Evolutionary conservation across 2,113 vertebrate species (phyloP).

Genomic region (Plecturocebus donacophilus): DNA sequence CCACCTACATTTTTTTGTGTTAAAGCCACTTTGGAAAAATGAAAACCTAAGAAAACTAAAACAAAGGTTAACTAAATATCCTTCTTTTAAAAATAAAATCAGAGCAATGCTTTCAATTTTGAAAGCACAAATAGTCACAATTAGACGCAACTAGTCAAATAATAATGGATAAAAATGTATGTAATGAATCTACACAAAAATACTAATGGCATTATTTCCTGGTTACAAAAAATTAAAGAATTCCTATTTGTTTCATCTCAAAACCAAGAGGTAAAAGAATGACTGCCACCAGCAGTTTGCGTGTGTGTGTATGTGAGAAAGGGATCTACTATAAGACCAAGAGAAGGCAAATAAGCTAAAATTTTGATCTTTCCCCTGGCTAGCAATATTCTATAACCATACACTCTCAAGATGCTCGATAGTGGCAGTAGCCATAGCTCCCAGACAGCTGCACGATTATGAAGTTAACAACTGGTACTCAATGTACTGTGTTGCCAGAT

Average conservation of each 20-base stretch:
- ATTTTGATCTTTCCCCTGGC: background rate
- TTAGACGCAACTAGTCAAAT: background rate
- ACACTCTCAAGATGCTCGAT: background rate
- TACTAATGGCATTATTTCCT: background rate
- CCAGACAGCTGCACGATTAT: background rate
- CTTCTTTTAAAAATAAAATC: background rate
- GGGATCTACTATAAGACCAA: background rate
- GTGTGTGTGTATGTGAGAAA: background rate
- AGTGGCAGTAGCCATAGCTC: background rate
- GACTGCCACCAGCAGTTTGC: background rate
- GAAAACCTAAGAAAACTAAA: background rate
- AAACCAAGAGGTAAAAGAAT: background rate
- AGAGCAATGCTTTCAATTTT: slow-evolving; percentile 24
- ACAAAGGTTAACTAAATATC: background rate
- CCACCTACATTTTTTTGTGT: background rate
- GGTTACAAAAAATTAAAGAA: background rate
- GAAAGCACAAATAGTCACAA: background rate
- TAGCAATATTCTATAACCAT: background rate
- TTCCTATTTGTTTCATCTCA: background rate
- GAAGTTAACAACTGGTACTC: background rate
- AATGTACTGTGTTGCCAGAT: background rate
- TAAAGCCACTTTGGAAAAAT: background rate
- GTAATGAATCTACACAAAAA: background rate
- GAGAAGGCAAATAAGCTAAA: background rate
- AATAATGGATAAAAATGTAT: background rate